Evolutionary conservation across 2,888 invertebrate genomes (phyloP), one percentile per base, ranked within the genome.

Genomic region (Neocrepidodera transversa): DNA sequence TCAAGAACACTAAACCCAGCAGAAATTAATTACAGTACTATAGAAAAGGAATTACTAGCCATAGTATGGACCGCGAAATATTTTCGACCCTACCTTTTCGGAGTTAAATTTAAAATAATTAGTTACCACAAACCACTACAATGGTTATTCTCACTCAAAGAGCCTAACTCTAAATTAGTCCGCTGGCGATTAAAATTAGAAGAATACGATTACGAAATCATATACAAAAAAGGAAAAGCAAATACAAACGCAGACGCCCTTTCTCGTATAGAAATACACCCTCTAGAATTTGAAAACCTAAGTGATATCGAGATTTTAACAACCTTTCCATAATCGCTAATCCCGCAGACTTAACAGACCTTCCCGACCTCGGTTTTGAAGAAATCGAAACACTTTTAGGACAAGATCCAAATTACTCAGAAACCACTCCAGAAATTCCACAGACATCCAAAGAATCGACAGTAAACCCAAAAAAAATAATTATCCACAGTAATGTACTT

Each of bases 31-130:
- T 79, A 79, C 58, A 63, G 66, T 2, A 76, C 76, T 1, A 78
- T 67, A 1, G 77, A 80, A 67, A 70, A 70, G 38, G 78, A 79
- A 68, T 55, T 77, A 2, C 50, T 79, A 48, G 73, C 75, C 0
- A 75, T 80, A 6, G 66, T 79, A 4, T 78, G 74, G 72, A 65
- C 64, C 2, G 16, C 40, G 3, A 40, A 40, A 17, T 18, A 40
- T 18, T 20, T 58, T 18, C 32, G 50, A 23, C 50, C 38, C 11
- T 38, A 51, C 26, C 38, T 26, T 5, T 36, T 38, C 20, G 50
- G 38, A 1, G 14, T 26, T 10, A 36, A 38, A 20, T 51, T 51
- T 10, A 38, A 38, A 51, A 51, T 51, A 13, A 17, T 51, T 5
- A 51, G 23, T n/a, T 14, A 40, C 18, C 40, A 40, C 10, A 30